Evolutionary conservation across 2,113 vertebrate genomes (phyloP), one percentile per base, ranked within the genome.

Genomic region (Turnix velox): DNA sequence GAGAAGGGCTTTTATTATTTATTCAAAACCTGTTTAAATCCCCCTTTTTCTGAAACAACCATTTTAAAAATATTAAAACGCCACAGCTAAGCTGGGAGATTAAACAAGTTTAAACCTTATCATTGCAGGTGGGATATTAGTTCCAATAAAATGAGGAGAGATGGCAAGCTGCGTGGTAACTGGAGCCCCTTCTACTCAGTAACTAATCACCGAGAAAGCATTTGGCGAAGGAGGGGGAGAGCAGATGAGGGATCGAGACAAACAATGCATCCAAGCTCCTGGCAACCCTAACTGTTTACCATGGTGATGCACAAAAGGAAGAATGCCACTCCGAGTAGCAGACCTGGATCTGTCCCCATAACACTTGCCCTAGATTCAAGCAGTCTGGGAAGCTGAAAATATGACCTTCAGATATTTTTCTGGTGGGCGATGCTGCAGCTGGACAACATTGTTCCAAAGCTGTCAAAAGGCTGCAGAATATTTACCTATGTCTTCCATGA

Each of bases 61-160:
- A 43, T 97, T 97, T 97, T 96, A 97, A 96, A 96, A 96, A 96
- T 96, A 97, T 97, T 97, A 97, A 97, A 97, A 81, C 75, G 78
- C 92, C 89, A 89, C 86, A 49, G 84, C 92, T 97, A 97, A 97
- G 94, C 97, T 90, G 84, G 93, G 93, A 97, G 97, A 97, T 97
- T 97, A 97, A 97, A 91, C 90, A 95, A 94, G 91, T 96, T 93
- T 94, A 93, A 96, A 94, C 90, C 91, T 97, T 93, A 93, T 97
- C 95, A 93, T 96, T 6, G 74, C 95, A 92, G 95, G 95, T 96
- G 88, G 95, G 95, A 95, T 96, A 96, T 96, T 96, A 96, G 90
- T 96, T 94, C 92, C 91, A 90, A 90, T 91, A 85, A 97, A 90
- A 93, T 49, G 76, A 86, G 87, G 84, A 81, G 88, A 67, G 93